These are phyloP conservation scores for Nomada fucata DNA, from an alignment of 2,888 invertebrate species.

Conservation along the genomic window DNA sequence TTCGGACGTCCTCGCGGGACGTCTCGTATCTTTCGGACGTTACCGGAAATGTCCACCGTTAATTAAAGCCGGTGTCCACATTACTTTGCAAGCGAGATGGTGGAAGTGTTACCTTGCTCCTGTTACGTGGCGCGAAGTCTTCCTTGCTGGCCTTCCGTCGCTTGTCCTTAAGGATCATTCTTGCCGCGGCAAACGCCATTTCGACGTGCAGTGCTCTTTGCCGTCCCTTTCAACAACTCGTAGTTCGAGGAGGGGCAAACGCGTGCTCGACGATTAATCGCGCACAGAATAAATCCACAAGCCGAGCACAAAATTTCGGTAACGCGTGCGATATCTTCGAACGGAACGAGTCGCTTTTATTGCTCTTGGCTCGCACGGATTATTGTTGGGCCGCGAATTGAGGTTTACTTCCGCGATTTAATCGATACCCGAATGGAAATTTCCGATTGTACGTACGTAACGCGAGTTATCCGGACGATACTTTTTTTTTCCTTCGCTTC, in stretches of 20 bases:
- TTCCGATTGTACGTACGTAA: constrained; percentile 8
- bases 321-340: constrained; percentile 13
- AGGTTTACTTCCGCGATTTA: constrained; percentile 7
- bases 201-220: constrained; percentile 77
- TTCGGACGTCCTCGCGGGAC: neutral
- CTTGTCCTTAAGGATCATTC: constrained; percentile 94
- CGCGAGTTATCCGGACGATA: constrained; percentile 11
- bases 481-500: neutral
- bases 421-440: constrained; percentile 4
- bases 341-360: constrained; percentile 45
- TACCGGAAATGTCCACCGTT: neutral
- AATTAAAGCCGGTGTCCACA: neutral
- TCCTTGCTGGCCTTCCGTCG: constrained; percentile 92
- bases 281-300: constrained; percentile 47
- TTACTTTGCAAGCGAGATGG: neutral
- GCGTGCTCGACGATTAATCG: neutral
- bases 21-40: neutral
- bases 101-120: constrained; percentile 90
- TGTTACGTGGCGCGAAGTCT: constrained; percentile 90
- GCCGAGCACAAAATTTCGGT: constrained; percentile 22
- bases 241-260: constrained; percentile 1
- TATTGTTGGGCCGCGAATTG: constrained; percentile 12
- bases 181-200: constrained; percentile 94
- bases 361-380: constrained; percentile 63
- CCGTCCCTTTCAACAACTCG: neutral